Conservation (phyloP, 2,797 vertebrate species). For the Notamacropus eugenii region DNA sequence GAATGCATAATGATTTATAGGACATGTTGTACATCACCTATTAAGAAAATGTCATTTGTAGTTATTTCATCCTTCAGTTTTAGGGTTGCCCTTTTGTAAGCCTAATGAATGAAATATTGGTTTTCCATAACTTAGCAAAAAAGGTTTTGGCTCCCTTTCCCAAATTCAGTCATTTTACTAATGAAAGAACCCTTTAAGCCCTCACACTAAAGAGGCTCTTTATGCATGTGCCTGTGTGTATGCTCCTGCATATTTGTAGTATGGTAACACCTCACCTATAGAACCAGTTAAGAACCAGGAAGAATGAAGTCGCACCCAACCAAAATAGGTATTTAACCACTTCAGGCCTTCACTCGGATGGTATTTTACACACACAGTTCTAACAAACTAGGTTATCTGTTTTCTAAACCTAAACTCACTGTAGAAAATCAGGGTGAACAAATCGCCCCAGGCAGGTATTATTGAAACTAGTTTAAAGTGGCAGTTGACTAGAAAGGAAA, state of each 20-base stretch:
- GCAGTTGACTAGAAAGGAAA: not conserved
- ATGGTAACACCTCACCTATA: not conserved
- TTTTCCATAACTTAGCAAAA: not conserved
- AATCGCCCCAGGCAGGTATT: not conserved
- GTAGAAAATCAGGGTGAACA: not conserved
- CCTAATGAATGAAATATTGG: not conserved
- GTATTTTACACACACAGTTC: not conserved
- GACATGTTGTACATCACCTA: not conserved
- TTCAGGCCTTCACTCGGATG: not conserved
- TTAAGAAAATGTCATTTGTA: not conserved
- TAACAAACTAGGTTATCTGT: not conserved
- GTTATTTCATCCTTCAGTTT: not conserved
- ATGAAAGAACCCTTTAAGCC: not conserved
- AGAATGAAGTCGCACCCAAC: not conserved
- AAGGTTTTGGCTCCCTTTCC: not conserved
- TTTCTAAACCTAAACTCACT: not conserved
- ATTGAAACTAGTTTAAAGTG: not conserved
- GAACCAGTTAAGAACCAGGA: not conserved
- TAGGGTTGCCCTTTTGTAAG: not conserved
- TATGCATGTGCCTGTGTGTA: not conserved
- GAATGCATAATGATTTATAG: not conserved
- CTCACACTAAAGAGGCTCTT: not conserved
- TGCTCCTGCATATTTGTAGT: not conserved
- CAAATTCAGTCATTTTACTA: not conserved
- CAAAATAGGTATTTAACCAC: not conserved